Evolutionary conservation across 2,797 vertebrate genomes (phyloP), one percentile per base, ranked within the genome.

Genomic region (Cyclura pinguis): DNA sequence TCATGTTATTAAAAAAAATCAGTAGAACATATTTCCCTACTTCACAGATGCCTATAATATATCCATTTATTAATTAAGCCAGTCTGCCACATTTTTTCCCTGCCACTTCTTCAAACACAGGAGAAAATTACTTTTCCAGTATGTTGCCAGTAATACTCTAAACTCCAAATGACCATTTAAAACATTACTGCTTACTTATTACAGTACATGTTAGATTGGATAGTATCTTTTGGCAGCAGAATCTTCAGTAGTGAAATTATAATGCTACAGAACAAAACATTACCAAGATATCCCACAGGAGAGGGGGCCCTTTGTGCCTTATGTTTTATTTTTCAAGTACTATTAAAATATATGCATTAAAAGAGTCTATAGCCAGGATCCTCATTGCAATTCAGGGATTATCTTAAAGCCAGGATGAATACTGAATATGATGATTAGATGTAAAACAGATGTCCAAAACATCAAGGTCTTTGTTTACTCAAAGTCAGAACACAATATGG

Each of bases 381-480:
- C 93, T 92, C 83, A 88, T 92, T 85, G 78, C 88, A 88, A 89
- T 94, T 91, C 82, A 90, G 89, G 57, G 8, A 85, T 85, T 91
- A 88, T 89, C 84, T 94, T 88, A 92, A 92, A 90, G 18, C 32
- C 20, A 10, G 67, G 72, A 77, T 74, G 67, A 18, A 0, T 86
- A 89, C 88, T 94, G 38, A 74, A 29, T 67, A 69, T 72, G 83
- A 89, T 90, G 94, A 88, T 91, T 92, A 38, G 14, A 67, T 94
- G 93, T 88, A 90, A 93, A 87, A 52, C 90, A 88, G 94, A 42
- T 50, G 73, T 93, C 93, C 85, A 88, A 35, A 93, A 93, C 91
- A 38, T 85, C 88, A 93, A 91, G 90, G 91, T 82, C 72, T 90
- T 88, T 93, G 38, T 93, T 96, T 92, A 89, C 90, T 89, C 91